These are phyloP conservation scores for Argyrosomus japonicus DNA, from an alignment of 2,113 vertebrate species.

Conservation along the genomic window DNA sequence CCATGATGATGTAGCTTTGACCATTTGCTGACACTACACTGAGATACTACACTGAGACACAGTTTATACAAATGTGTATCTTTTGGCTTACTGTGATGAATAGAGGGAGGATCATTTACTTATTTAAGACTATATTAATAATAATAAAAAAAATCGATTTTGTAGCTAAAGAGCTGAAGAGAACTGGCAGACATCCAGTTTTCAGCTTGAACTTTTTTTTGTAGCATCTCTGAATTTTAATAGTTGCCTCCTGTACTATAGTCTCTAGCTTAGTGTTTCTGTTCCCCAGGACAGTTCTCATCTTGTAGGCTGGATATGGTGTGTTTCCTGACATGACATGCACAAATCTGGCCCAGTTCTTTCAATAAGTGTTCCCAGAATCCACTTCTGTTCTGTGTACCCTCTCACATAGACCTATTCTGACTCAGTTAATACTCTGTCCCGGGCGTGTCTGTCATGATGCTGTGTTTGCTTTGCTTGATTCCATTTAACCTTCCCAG, in stretches of 20 bases:
- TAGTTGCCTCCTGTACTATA: not conserved
- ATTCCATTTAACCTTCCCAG: not conserved
- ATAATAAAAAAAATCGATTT: not conserved
- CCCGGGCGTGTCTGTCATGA: not conserved
- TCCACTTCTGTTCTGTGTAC: not conserved
- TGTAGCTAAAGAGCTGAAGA: not conserved
- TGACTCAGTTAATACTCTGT: not conserved
- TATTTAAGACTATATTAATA: not conserved
- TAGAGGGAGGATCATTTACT: not conserved
- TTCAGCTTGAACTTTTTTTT: not conserved
- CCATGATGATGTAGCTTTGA: not conserved
- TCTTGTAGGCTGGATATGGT: no score
- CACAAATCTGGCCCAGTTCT: not conserved
- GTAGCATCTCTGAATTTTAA: not conserved
- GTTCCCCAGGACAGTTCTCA: not conserved
- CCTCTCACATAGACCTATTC: not conserved
- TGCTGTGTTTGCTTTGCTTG: not conserved
- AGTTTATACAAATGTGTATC: not conserved
- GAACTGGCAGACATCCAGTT: not conserved
- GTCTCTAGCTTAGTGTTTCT: not conserved
- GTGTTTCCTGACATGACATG: not conserved
- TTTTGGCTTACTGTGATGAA: not conserved
- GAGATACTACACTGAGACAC: not conserved
- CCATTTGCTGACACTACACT: not conserved
- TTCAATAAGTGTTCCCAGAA: not conserved